Evolutionary conservation across 2,113 vertebrate genomes (phyloP), one percentile per base, ranked within the genome.

Genomic region (Mesoclemmys tuberculata): DNA sequence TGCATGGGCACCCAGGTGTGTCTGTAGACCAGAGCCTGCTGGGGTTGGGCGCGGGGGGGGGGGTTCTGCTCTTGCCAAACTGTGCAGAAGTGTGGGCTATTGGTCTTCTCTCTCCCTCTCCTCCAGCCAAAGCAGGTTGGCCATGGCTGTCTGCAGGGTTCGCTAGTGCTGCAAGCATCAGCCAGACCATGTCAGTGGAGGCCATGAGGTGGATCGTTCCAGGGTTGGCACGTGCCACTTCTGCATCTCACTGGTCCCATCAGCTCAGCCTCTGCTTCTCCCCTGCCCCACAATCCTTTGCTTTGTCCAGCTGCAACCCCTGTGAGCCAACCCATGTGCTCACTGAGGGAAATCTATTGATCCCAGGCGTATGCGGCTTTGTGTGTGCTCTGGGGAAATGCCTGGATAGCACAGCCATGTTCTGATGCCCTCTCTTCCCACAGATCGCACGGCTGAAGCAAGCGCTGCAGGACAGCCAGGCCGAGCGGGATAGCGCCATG

Each of bases 401-500:
- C 27, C 19, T 24, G 13, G 77, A 6, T 16, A 52, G 79, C 19
- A 12, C n/a, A 2, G 46, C 16, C 14, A 11, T 31, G 27, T 31
- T 35, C 38, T 2, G 4, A 19, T 1, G 8, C n/a, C 49, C n/a
- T 19, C 14, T 1, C 27, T 8, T 0, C 10, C 29, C 2, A 1
- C 95, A 99, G 99, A 96, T 98, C 5, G 91, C 98, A 29, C 98
- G 98, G 74, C 98, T 99, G 87, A 99, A 99, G 95, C 99, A 99
- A 82, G 98, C 99, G 54, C 96, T 99, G 29, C 98, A 99, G 94
- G 97, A 98, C 1, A 97, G 92, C 44, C 98, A 97, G 90, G 99
- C 98, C 1, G 99, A 99, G 93, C 98, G 98, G 64, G 99, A 99
- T 92, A 98, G 98, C 16, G 97, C 96, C 22, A 82, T 96, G 88